These are phyloP conservation scores for Drosophila mayaguana DNA, from an alignment of 2,888 invertebrate genomes.

Conservation along the genomic window DNA sequence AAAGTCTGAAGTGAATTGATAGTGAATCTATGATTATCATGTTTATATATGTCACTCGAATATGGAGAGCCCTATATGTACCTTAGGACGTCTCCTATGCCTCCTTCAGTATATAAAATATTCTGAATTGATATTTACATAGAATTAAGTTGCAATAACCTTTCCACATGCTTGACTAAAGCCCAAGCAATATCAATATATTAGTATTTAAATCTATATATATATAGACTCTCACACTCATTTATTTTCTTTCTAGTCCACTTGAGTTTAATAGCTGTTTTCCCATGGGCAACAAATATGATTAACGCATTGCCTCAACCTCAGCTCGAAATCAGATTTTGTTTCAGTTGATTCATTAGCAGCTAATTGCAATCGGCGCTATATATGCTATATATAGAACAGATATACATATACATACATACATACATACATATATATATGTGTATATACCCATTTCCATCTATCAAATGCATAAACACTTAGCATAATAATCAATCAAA, in stretches of 20 bases:
- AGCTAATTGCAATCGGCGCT: constrained; percentile 27
- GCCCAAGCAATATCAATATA: too few species aligned
- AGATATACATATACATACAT: not conserved
- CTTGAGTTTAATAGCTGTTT: not conserved
- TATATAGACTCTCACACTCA: not conserved
- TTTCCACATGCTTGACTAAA: too few species aligned
- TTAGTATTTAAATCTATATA: not conserved
- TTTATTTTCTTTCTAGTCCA: not conserved
- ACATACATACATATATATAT: not conserved
- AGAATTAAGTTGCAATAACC: too few species aligned
- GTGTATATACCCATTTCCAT: constrained; percentile 9
- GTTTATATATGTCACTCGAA: too few species aligned
- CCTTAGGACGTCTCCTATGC: too few species aligned
- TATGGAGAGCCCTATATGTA: too few species aligned
- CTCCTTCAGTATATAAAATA: too few species aligned
- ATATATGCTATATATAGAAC: not conserved
- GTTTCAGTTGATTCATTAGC: constrained; percentile 13
- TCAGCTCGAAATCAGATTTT: constrained; percentile 9
- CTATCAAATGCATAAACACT: constrained; percentile 54
- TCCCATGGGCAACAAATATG: constrained; percentile 4
- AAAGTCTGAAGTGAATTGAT: too few species aligned
- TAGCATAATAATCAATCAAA: constrained; percentile 59
- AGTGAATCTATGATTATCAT: too few species aligned
- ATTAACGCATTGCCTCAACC: constrained; percentile 6
- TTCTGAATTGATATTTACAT: too few species aligned